Evolutionary conservation across 2,797 vertebrate species (phyloP).

Genomic region (Argya squamiceps): DNA sequence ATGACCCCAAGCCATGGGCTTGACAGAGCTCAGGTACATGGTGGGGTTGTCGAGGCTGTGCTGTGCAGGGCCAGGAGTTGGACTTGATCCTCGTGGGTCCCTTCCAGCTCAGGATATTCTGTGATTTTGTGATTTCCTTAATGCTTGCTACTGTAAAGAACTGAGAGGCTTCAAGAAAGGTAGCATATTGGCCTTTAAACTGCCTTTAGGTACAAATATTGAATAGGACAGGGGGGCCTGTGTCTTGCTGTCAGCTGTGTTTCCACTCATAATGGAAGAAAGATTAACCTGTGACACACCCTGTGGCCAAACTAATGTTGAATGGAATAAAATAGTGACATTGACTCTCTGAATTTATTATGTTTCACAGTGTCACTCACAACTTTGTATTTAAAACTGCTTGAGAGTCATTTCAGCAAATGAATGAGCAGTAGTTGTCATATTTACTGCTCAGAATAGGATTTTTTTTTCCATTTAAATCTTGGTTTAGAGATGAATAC

Average conservation of each 20-base stretch:
- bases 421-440: not conserved
- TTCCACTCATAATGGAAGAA: not conserved
- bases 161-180: not conserved
- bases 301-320: not conserved
- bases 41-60: not conserved
- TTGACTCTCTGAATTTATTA: not conserved
- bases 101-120: not conserved
- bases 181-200: not conserved
- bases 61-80: not conserved
- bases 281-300: not conserved
- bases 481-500: not conserved
- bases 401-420: not conserved
- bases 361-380: not conserved
- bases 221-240: not conserved
- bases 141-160: not conserved
- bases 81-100: not conserved
- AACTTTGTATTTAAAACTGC: not conserved
- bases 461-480: not conserved
- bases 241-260: not conserved
- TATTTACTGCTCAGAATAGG: not conserved
- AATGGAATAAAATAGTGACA: not conserved
- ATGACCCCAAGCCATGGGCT: not conserved
- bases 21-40: not conserved
- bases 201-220: not conserved
- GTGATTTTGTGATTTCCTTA: not conserved